These are phyloP conservation scores for Volucella bombylans DNA, from an alignment of 2,888 invertebrate species.

Conservation along the genomic window DNA sequence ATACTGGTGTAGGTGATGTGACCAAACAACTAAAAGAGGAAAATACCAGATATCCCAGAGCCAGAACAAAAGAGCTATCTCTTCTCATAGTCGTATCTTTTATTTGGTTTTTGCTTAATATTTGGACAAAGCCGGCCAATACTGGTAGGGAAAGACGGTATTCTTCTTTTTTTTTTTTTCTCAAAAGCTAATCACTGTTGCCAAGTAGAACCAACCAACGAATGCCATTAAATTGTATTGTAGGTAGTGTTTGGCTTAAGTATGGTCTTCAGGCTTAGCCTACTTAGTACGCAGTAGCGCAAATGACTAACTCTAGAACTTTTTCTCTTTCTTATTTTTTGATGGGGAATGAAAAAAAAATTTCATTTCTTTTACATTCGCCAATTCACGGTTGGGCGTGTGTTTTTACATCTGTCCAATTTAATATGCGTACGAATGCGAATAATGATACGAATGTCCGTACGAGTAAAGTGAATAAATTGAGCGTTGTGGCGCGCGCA, in stretches of 20 bases:
- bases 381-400: constrained; percentile 56
- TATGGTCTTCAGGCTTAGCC: constrained; percentile 28
- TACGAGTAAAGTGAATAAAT: constrained; percentile 59
- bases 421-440: constrained; percentile 69
- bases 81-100: constrained; percentile 26
- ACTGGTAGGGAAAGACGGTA: constrained; percentile 56
- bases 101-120: constrained; percentile 42
- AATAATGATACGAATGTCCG: constrained; percentile 53
- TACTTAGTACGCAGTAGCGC: constrained; percentile 68
- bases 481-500: constrained; percentile 65
- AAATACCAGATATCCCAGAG: background rate
- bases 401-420: constrained; percentile 66
- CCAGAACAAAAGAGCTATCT: constrained; percentile 7
- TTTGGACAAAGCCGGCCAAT: constrained; percentile 33
- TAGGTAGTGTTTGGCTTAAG: constrained; percentile 45
- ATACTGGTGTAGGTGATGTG: constrained; percentile 55
- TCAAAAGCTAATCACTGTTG: constrained; percentile 24
- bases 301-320: constrained; percentile 59
- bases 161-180: background rate
- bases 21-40: constrained; percentile 17
- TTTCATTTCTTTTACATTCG: constrained; percentile 62
- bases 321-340: constrained; percentile 21
- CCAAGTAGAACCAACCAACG: constrained; percentile 22
- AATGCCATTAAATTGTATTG: background rate
- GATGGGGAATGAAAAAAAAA: constrained; percentile 32